Base-by-base conservation (phyloP, 64 coral and sea anemone species). In the Cladopsammia gracilis region DNA sequence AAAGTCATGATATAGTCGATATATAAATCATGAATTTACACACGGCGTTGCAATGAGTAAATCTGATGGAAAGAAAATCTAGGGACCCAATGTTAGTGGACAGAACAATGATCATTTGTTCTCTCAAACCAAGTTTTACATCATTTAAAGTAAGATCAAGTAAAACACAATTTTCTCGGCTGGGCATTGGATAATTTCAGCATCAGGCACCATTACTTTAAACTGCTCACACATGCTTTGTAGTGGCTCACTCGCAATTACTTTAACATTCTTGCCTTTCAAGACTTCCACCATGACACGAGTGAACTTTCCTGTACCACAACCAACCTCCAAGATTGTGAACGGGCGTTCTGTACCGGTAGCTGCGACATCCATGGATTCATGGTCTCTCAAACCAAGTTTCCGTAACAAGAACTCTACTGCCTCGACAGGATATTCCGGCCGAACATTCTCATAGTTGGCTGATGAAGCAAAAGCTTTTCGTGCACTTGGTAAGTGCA, bases 301-400 rank as follows among this genome's bases (percentile, higher is more conserved):
- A 70, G 75, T 90, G 14, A 90, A 90, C 59, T 90, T 79, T 58
- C 88, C 88, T 57, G 88, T 90, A 23, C 88, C 88, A 56, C 75
- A 61, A 43, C 45, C 88, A 25, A 90, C 44, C 46, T 90, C 88
- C 73, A 90, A 69, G 18, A 90, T 58, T 23, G 88, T 81, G 72
- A 75, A 75, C 7, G 72, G 43, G 26, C 72, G 72, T 48, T 47
- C 45, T 48, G 10, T 19, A 9, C 10, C 48, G 15, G 14, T 18
- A 14, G 15, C 26, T 50, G 45, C 15, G 3, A 14, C 1, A 14
- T 75, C 44, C 54, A 57, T 57, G 7, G 54, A 13, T 7, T 57
- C 13, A 47, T 77, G 10, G 10, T 24, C 49, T 23, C 10, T 77
- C 20, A 52, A 6, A 77, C 75, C 75, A 77, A 77, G 75, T 54